Evolutionary conservation across 2,797 vertebrate species (phyloP), one percentile per base, ranked within the genome.

Genomic region (Mormyrops boulengeri): DNA sequence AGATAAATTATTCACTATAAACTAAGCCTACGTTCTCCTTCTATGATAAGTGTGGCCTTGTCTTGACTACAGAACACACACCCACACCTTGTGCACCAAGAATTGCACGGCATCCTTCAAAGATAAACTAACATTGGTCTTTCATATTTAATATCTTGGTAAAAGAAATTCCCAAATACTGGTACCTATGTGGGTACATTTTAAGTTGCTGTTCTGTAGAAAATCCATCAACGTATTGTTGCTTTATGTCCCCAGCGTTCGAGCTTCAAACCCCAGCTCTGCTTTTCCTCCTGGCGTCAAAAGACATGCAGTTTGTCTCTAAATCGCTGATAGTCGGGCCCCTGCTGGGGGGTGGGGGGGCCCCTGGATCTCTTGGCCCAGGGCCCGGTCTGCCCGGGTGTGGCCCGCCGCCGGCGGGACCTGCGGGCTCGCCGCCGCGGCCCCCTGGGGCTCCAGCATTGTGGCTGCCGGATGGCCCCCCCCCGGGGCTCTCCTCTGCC

Each of bases 1-100:
- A 88, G 73, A 92, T 93, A 90, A 92, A 92, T 92, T 90, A 92
- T 93, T 89, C 89, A 92, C 90, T 2, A 19, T 88, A 91, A 89
- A 91, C 60, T 87, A 91, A 92, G 73, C 88, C 60, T 89, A 90
- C 89, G 86, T 87, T 90, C 88, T 90, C 73, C 52, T 90, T 87
- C 87, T 88, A 89, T 57, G 84, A 88, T 91, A 69, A 89, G 62
- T 47, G 1, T 30, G 84, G 62, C 89, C 88, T 55, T 14, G 49
- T 88, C 89, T 80, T 17, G 38, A 4, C 38, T 89, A 77, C 89
- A 88, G 91, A 88, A 30, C 3, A 80, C 85, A 85, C 55, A 19
- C 49, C 41, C 38, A 80, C 38, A 44, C 41, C 73, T 44, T 9
- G 73, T 30, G 22, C 73, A 60, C 26, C 19, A 41, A 73, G 26